Conservation (phyloP, 2,888 invertebrate species). For the Drosophila anomelani region DNA sequence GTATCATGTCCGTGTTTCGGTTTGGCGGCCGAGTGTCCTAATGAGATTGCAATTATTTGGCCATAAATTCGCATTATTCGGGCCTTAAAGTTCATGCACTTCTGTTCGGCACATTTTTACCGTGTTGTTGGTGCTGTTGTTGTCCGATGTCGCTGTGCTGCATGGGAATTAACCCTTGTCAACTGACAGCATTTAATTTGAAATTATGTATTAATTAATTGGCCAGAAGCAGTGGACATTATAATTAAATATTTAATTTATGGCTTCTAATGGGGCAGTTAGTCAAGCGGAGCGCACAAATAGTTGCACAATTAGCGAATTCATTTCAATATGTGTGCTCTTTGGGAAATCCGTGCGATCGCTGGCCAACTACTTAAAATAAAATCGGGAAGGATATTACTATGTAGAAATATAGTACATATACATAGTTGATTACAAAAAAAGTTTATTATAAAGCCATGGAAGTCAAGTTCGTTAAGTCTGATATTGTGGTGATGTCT, state of each 20-base stretch:
- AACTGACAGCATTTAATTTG: slow-evolving; percentile 65
- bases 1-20: slow-evolving; percentile 65
- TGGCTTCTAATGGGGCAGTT: slow-evolving; percentile 42
- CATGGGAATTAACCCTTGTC: slow-evolving; percentile 25
- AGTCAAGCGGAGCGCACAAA: slow-evolving; percentile 16
- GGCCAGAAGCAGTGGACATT: slow-evolving; percentile 63
- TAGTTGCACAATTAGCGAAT: slow-evolving; percentile 1
- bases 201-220: slow-evolving; percentile 78
- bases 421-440: background rate
- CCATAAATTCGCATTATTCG: slow-evolving; percentile 82
- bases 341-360: background rate
- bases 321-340: background rate
- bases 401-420: background rate
- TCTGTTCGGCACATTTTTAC: slow-evolving; percentile 54
- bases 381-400: background rate
- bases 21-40: slow-evolving; percentile 64
- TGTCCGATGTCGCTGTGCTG: slow-evolving; percentile 31
- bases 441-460: background rate
- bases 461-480: background rate
- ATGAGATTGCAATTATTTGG: slow-evolving; percentile 84
- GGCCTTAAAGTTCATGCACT: slow-evolving; percentile 76
- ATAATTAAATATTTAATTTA: slow-evolving; percentile 78
- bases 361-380: background rate
- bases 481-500: background rate
- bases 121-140: slow-evolving; percentile 24